Evolutionary conservation across 2,113 vertebrate genomes (phyloP).

Genomic region (Cottus gobio): DNA sequence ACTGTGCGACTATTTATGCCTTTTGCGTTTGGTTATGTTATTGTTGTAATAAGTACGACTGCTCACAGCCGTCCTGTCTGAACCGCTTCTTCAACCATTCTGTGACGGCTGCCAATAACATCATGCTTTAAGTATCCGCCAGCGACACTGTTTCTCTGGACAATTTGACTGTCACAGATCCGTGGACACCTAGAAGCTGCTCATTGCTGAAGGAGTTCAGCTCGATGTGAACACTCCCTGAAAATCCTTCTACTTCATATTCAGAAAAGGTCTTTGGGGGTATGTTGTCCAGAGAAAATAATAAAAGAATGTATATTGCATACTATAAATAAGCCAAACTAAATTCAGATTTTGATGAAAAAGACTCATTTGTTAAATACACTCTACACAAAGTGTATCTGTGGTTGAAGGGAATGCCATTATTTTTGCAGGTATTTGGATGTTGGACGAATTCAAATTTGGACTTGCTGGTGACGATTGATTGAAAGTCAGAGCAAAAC

Average conservation of each 20-base stretch:
- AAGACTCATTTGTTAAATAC: not conserved
- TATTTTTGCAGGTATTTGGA: not conserved
- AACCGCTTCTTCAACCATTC: slow-evolving; percentile 2
- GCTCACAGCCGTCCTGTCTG: slow-evolving; percentile 7
- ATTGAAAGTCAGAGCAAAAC: not conserved
- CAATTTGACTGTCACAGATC: slow-evolving; percentile 8
- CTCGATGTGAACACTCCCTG: not conserved
- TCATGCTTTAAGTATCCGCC: slow-evolving; percentile 20
- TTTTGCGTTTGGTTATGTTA: not conserved
- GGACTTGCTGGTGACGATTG: not conserved
- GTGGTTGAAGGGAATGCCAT: not conserved
- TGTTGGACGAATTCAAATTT: not conserved
- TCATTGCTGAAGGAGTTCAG: not conserved
- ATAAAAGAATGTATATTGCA: not conserved
- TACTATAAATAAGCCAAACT: not conserved
- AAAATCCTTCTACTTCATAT: not conserved
- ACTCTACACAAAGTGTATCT: not conserved
- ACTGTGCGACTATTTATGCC: not conserved
- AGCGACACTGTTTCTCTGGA: slow-evolving; percentile 1
- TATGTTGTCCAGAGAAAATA: not conserved
- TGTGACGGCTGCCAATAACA: slow-evolving; percentile 14
- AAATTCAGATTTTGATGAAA: not conserved
- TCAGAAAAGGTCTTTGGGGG: not conserved
- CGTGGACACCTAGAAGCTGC: not conserved
- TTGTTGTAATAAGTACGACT: slow-evolving; percentile 7